Evolutionary conservation across 2,888 invertebrate genomes (phyloP).

Genomic region (Formica aserva): DNA sequence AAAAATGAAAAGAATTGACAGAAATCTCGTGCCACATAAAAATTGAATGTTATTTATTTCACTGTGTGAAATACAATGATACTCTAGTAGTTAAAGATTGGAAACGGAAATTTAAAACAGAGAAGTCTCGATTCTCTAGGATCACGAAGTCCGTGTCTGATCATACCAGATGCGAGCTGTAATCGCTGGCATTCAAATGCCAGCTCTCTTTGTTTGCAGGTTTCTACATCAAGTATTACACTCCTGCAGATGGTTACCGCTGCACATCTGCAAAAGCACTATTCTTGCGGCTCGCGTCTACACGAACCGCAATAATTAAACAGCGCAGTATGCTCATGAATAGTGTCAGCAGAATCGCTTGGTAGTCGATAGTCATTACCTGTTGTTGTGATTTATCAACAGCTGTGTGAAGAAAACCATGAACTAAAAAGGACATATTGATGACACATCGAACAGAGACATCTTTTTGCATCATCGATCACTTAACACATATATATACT

Average conservation of each 20-base stretch:
- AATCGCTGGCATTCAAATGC: slow-evolving; percentile 81
- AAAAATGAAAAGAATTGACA: not conserved
- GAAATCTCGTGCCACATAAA: not conserved
- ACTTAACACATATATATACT: not conserved
- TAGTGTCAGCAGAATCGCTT: slow-evolving; percentile 29
- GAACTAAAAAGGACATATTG: slow-evolving; percentile 32
- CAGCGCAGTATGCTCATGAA: slow-evolving; percentile 28
- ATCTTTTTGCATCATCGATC: slow-evolving; percentile 57
- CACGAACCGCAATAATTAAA: slow-evolving; percentile 63
- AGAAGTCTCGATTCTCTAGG: slow-evolving; percentile 56
- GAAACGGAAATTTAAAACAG: not conserved
- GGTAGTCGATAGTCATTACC: slow-evolving; percentile 47
- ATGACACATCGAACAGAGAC: slow-evolving; percentile 37
- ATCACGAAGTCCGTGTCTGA: slow-evolving; percentile 68
- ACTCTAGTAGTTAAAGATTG: slow-evolving; percentile 7
- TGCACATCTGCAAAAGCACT: slow-evolving; percentile 49
- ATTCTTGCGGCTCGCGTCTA: not conserved
- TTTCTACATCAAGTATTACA: slow-evolving; percentile 67
- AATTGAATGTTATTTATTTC: not conserved
- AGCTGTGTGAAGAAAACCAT: slow-evolving; percentile 71
- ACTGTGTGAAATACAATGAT: not conserved
- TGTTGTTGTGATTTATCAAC: slow-evolving; percentile 55
- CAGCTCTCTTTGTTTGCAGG: slow-evolving; percentile 78
- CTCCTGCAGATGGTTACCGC: slow-evolving; percentile 57
- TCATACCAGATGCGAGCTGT: slow-evolving; percentile 56